Percentiles rank a stretch among this genome's conserved stretches.
Conservation (phyloP, 2,888 invertebrate species). For the Drosophila pegasa region DNA sequence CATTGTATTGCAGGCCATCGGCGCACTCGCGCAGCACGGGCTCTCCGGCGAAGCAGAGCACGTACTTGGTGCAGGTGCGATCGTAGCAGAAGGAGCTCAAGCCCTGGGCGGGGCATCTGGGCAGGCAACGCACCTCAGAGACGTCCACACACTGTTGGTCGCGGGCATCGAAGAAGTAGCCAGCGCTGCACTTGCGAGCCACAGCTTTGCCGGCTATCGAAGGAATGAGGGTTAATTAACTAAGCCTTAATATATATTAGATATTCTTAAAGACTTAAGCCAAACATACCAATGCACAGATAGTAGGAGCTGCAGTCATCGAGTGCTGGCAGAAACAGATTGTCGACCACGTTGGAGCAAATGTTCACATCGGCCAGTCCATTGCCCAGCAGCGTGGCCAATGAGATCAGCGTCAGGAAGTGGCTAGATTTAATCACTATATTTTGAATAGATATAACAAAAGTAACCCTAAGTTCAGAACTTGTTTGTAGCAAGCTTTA, state of each 20-base stretch:
- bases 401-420: constrained; percentile 41
- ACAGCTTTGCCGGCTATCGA: constrained; percentile 52
- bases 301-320: constrained; percentile 66
- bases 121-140: constrained; percentile 62
- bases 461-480: not conserved
- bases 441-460: not conserved
- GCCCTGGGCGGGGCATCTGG: constrained; percentile 60
- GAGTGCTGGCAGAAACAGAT: constrained; percentile 69
- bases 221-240: not conserved
- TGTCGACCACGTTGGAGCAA: constrained; percentile 60
- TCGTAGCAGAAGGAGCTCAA: constrained; percentile 72
- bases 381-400: constrained; percentile 32
- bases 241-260: too few relatives aligned
- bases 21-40: constrained; percentile 74
- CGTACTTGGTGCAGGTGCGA: constrained; percentile 82
- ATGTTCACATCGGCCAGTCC: constrained; percentile 46
- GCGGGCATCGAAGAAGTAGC: constrained; percentile 65
- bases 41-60: constrained; percentile 71
- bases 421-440: constrained; percentile 44
- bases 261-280: too few relatives aligned
- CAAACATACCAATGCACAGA: constrained; percentile 65
- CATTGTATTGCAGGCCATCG: constrained; percentile 81
- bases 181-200: constrained; percentile 51
- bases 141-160: constrained; percentile 69
- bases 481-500: not conserved